Evolutionary conservation across 2,888 invertebrate species (phyloP).

Genomic region (Dysmachus trigonus): DNA sequence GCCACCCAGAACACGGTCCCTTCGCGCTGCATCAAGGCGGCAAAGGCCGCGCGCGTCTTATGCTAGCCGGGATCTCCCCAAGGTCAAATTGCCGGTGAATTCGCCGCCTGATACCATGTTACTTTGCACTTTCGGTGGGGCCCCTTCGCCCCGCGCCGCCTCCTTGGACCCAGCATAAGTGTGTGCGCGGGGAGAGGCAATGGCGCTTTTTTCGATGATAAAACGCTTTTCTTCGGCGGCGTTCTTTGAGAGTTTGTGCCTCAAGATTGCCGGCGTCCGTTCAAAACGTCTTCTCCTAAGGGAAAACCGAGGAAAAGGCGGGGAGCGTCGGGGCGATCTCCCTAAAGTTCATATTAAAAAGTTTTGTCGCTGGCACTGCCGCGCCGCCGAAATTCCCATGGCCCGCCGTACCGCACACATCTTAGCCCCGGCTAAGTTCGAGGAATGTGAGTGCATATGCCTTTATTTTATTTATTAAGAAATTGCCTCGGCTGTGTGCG

Average conservation of each 20-base stretch:
- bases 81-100: constrained; percentile 14
- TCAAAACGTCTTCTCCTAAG: neutral
- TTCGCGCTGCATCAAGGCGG: neutral
- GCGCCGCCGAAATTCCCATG: neutral
- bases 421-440: neutral
- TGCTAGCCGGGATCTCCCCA: neutral
- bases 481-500: neutral
- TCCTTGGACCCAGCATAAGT: neutral
- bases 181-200: neutral
- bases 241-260: neutral
- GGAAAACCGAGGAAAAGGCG: neutral
- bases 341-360: neutral
- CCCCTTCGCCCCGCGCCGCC: neutral
- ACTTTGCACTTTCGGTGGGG: neutral
- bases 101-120: neutral
- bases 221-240: neutral
- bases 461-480: neutral
- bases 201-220: neutral
- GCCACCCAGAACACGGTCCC: neutral
- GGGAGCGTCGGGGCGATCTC: neutral
- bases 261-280: neutral
- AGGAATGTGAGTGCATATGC: neutral
- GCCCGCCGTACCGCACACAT: neutral
- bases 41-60: neutral
- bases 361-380: too few species aligned